phyloP scores from a whole-genome alignment of 1,140 invertebrate genomes.

The Ridgeia piscesae region DNA sequence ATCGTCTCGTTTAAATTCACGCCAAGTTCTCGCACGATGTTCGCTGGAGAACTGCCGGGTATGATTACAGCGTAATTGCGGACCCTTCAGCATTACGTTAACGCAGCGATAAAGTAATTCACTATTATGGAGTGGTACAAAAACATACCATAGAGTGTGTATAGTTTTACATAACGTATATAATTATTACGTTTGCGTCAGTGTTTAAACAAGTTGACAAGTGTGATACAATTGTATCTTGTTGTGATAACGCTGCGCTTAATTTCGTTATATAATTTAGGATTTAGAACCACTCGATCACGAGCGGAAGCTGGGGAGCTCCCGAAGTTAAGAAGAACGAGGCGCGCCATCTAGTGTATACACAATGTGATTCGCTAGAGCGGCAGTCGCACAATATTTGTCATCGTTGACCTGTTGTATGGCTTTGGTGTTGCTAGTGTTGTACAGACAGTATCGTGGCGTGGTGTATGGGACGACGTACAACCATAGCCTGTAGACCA shows the following conservation, averaged over 20 bases:
- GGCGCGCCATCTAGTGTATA: background rate
- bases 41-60: background rate
- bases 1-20: background rate
- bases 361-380: background rate
- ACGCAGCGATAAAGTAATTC: background rate
- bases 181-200: background rate
- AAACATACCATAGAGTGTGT: background rate
- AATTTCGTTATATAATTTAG: background rate
- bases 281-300: background rate
- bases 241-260: background rate
- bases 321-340: background rate
- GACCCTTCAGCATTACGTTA: background rate
- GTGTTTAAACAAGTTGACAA: background rate
- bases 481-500: background rate
- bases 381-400: background rate
- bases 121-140: background rate
- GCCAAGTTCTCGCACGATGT: background rate
- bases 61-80: background rate
- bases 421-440: background rate
- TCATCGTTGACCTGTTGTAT: background rate
- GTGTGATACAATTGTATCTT: background rate
- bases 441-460: background rate
- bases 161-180: background rate
- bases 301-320: no score
- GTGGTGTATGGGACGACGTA: background rate